A percentile compares a stretch with the other conserved stretches of the same genome.
Conservation (phyloP, 1,140 invertebrate species). For the Whitmania pigra region DNA sequence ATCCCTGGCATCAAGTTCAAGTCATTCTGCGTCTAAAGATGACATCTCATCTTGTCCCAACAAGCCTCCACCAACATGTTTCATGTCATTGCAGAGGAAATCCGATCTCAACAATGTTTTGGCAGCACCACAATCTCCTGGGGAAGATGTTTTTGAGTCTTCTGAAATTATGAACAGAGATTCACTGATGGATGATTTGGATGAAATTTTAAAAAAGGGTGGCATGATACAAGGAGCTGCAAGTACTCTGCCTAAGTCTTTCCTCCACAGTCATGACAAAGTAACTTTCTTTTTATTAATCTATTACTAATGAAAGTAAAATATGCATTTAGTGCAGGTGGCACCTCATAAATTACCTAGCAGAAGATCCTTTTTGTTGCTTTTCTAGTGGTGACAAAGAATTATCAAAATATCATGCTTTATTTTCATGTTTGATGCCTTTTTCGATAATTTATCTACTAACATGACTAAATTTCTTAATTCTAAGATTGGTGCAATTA, state of each 20-base stretch:
- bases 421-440: no score
- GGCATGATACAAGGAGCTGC: neutral
- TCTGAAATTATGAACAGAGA: neutral
- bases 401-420: no score
- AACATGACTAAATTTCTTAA: no score
- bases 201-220: conserved; percentile 12
- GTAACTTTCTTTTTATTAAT: neutral
- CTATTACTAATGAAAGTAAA: neutral
- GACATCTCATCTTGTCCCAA: neutral
- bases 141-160: conserved; percentile 6
- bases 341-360: no score
- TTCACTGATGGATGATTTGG: conserved; percentile 9
- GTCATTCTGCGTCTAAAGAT: no score
- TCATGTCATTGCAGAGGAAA: neutral
- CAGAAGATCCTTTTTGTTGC: no score
- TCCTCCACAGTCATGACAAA: neutral
- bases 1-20: no score
- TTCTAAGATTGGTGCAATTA: no score
- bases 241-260: neutral
- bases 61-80: neutral
- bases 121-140: neutral
- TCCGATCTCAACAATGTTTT: neutral
- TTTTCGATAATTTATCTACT: no score
- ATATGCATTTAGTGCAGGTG: no score
- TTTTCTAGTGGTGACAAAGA: no score